A percentile compares a stretch with the other conserved stretches of the same genome.
Evolutionary conservation across 1,140 invertebrate genomes (phyloP).

Genomic region (Tetramorium simillimum): DNA sequence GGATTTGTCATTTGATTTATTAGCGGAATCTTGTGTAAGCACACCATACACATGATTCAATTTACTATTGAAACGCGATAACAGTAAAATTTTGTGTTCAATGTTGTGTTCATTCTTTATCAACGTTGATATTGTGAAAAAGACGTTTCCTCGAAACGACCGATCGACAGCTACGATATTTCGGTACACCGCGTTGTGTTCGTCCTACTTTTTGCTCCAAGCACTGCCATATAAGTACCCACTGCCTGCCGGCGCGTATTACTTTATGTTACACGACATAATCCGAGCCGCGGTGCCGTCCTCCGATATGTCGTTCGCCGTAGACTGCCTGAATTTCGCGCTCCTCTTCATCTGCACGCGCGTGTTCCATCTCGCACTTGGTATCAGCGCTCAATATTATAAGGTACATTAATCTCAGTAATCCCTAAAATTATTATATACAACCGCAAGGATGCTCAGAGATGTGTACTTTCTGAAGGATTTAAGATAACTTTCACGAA

Average conservation of each 20-base stretch:
- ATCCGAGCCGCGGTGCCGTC: conserved; percentile 1
- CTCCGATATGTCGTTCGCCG: conserved; percentile 72
- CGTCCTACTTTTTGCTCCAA: conserved; percentile 53
- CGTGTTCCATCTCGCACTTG: conserved; percentile 79
- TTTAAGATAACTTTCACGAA: background rate
- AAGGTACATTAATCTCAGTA: conserved; percentile 71
- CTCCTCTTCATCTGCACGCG: conserved; percentile 76
- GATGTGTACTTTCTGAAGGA: background rate
- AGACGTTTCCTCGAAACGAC: background rate
- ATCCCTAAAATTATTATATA: background rate
- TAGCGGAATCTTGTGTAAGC: background rate
- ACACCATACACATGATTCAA: background rate
- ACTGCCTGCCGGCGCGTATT: conserved; percentile 27
- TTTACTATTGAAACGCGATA: conserved; percentile 1
- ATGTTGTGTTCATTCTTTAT: conserved; percentile 44
- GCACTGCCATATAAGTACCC: conserved; percentile 53
- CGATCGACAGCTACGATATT: conserved; percentile 5
- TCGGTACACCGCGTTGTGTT: conserved; percentile 21
- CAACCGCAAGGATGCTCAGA: background rate
- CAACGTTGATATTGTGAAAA: background rate
- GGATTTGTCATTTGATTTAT: background rate
- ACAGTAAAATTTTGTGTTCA: conserved; percentile 1
- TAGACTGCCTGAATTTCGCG: conserved; percentile 77
- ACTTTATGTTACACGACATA: conserved; percentile 28
- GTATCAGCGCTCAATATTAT: conserved; percentile 77